Evolutionary conservation across 2,888 invertebrate genomes (phyloP).

Genomic region (Drosophila neoperkinsi): DNA sequence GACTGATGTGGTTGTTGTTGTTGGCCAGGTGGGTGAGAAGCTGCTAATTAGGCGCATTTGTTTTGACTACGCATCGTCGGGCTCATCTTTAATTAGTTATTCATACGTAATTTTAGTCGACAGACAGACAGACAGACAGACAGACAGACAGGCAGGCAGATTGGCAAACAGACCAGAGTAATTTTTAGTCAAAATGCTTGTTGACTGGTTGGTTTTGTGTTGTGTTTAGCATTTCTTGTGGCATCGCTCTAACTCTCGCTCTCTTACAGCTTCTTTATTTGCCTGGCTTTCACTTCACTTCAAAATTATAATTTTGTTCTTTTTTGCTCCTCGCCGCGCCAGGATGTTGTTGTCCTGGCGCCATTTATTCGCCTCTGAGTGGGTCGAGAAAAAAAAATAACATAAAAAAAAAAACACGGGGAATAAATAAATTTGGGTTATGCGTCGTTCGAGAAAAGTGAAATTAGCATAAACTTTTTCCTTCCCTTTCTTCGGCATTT

Average conservation of each 20-base stretch:
- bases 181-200: conserved; percentile 20
- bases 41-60: conserved; percentile 73
- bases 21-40: conserved; percentile 20
- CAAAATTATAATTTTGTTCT: conserved; percentile 58
- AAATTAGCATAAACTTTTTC: conserved; percentile 74
- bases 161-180: not conserved
- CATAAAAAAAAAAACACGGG: conserved; percentile 41
- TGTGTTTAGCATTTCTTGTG: conserved; percentile 26
- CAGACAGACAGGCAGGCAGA: conserved; percentile 7
- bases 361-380: conserved; percentile 57
- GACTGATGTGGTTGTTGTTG: conserved; percentile 52
- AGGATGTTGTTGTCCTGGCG: conserved; percentile 56
- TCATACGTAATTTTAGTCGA: conserved; percentile 59
- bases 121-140: conserved; percentile 17
- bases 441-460: conserved; percentile 75
- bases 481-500: conserved; percentile 28
- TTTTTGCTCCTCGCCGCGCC: conserved; percentile 1
- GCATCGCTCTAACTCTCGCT: conserved; percentile 8
- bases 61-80: conserved; percentile 47
- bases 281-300: conserved; percentile 51
- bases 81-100: conserved; percentile 66
- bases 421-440: conserved; percentile 68
- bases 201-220: conserved; percentile 20
- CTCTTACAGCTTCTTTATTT: conserved; percentile 6
- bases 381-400: conserved; percentile 20